Percentiles rank a stretch among this genome's conserved stretches.
Conservation (phyloP, 2,888 invertebrate species). For the Tachina grossa region DNA sequence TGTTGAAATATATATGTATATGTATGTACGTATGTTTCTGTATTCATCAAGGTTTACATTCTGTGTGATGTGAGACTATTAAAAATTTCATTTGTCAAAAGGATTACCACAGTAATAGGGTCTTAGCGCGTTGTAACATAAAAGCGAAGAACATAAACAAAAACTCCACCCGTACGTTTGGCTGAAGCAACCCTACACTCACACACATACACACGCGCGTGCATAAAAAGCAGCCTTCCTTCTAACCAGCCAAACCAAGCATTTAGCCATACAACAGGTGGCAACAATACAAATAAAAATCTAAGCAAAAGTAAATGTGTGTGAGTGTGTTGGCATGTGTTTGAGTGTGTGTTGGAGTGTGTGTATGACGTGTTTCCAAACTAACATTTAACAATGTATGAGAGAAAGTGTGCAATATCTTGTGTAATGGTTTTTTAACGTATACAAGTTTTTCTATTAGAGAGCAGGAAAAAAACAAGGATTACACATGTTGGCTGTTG, state of each 20-base stretch:
- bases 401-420: constrained; percentile 32
- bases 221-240: constrained; percentile 18
- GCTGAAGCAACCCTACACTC: constrained; percentile 10
- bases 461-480: constrained; percentile 20
- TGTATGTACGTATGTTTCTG: constrained; percentile 14
- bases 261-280: constrained; percentile 62
- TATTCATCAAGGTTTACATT: constrained; percentile 68
- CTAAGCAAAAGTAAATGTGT: not conserved
- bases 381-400: constrained; percentile 6
- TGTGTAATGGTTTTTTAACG: constrained; percentile 64
- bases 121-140: constrained; percentile 70
- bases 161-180: constrained; percentile 50
- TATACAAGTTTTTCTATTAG: constrained; percentile 58
- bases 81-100: constrained; percentile 74
- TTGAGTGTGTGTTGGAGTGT: not conserved
- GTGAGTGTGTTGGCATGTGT: not conserved
- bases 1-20: not conserved
- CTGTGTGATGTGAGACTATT: constrained; percentile 72
- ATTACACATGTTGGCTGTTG: constrained; percentile 61
- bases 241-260: constrained; percentile 27
- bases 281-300: constrained; percentile 52
- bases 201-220: constrained; percentile 10
- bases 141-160: constrained; percentile 67
- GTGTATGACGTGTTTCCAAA: constrained; percentile 35
- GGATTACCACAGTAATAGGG: constrained; percentile 73